phyloP scores from a whole-genome alignment of 2,797 vertebrate species.

The Darevskia mixta region DNA sequence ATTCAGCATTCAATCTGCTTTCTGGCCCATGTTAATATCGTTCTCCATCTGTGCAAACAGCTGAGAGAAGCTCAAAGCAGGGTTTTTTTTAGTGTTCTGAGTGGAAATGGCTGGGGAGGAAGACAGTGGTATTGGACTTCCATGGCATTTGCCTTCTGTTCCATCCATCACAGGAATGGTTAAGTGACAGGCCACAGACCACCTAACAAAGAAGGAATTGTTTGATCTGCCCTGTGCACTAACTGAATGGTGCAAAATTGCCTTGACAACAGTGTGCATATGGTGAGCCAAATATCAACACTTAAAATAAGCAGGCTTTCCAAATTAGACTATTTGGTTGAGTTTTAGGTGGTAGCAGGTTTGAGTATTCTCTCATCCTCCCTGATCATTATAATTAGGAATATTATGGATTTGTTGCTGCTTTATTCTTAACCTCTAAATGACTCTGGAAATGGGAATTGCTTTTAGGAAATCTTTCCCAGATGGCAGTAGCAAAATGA shows the following conservation, averaged over 20 bases:
- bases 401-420: not conserved
- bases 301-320: not conserved
- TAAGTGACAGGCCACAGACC: not conserved
- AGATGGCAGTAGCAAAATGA: not conserved
- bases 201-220: not conserved
- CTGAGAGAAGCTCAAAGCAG: not conserved
- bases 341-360: not conserved
- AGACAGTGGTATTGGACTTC: not conserved
- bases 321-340: not conserved
- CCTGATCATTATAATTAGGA: not conserved
- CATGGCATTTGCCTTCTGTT: not conserved
- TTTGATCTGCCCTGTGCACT: not conserved
- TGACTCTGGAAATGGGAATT: not conserved
- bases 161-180: not conserved
- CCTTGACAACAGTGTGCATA: too few species aligned
- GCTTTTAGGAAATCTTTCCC: constrained; percentile 33
- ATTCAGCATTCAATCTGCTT: not conserved
- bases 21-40: not conserved
- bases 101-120: not conserved
- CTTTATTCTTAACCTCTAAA: not conserved
- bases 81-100: not conserved
- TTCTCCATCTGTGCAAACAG: not conserved
- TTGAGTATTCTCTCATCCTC: not conserved
- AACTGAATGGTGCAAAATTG: too few species aligned
- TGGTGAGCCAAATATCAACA: not conserved